Base-by-base conservation (phyloP, 2,113 vertebrate genomes). In the Phaethornis superciliosus region DNA sequence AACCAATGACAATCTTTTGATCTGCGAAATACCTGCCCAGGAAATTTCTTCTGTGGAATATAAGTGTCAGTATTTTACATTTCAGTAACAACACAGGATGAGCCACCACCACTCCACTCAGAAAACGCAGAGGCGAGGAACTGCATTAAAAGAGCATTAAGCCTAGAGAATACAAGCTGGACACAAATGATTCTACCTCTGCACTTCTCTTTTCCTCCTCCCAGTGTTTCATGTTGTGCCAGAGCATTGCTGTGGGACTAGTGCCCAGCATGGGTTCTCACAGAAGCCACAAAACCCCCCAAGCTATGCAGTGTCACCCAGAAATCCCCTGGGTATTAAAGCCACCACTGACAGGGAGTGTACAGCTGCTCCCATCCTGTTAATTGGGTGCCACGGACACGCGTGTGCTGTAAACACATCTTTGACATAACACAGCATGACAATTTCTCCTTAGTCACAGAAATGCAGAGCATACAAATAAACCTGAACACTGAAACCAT, bases 401-500 rank as follows among this genome's bases (percentile, higher is more conserved):
- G 40, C 76, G 86, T 76, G 15, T 6, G 42, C 86, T 35, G 54
- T 26, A 37, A 92, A 76, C 47, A 0, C 84, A 75, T 88, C 92
- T 82, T 55, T 85, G 90, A 94, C 95, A 84, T 85, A 91, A 88
- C 90, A 14, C 3, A 44, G 94, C 95, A 49, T 52, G 92, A 88
- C 95, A 81, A 88, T 94, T 92, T 28, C 78, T 76, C 64, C 86
- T 51, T 89, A 93, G 89, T 20, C 92, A 35, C 86, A 51, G 91
- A 89, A 94, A 87, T 5, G 69, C 78, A 78, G 62, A 65, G 93
- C 89, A 90, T 91, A 81, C 86, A 89, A 92, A 93, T 84, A 92
- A 87, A 94, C 82, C 94, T 54, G 64, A 68, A 16, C 1, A 56
- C 72, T 40, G 79, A 94, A 90, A 88, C 84, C 79, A 71, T 62